Percentiles rank a stretch among this genome's conserved stretches.
Evolutionary conservation across 2,797 vertebrate genomes (phyloP).

Genomic region (Enteromius radiatus): DNA sequence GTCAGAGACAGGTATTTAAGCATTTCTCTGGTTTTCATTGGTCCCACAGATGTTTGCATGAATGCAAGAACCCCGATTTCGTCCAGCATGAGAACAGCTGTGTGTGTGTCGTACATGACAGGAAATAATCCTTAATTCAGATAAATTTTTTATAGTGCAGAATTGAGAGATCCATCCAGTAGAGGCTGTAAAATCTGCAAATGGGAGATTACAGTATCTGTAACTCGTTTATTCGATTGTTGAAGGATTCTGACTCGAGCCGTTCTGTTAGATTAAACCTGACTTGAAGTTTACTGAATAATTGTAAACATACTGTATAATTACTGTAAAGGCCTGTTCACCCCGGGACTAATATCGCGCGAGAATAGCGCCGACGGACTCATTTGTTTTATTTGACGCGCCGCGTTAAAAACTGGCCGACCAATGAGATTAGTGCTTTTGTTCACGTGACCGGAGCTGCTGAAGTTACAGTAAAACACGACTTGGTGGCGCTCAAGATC

Average conservation of each 20-base stretch:
- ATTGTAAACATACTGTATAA: too few relatives aligned
- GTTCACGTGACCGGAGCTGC: too few relatives aligned
- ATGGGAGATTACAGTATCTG: not conserved
- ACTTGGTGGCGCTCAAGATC: too few relatives aligned
- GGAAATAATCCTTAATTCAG: not conserved
- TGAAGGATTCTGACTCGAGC: not conserved
- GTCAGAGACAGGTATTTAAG: constrained; percentile 66
- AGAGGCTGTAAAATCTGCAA: not conserved
- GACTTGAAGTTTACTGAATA: not conserved
- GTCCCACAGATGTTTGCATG: not conserved
- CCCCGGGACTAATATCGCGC: too few relatives aligned
- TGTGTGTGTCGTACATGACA: not conserved
- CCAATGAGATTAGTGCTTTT: too few relatives aligned
- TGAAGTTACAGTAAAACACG: too few relatives aligned
- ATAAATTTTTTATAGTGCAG: not conserved
- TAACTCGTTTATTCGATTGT: not conserved
- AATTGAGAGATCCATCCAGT: not conserved
- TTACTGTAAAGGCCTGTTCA: too few relatives aligned
- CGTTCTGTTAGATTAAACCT: not conserved
- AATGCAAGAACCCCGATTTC: not conserved
- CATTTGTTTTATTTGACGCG: too few relatives aligned
- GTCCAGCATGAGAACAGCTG: not conserved
- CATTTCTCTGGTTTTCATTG: not conserved
- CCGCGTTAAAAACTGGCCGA: too few relatives aligned
- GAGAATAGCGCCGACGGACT: too few relatives aligned